These are phyloP conservation scores for Tetragonisca angustula DNA, from an alignment of 2,888 invertebrate species.

Conservation along the genomic window DNA sequence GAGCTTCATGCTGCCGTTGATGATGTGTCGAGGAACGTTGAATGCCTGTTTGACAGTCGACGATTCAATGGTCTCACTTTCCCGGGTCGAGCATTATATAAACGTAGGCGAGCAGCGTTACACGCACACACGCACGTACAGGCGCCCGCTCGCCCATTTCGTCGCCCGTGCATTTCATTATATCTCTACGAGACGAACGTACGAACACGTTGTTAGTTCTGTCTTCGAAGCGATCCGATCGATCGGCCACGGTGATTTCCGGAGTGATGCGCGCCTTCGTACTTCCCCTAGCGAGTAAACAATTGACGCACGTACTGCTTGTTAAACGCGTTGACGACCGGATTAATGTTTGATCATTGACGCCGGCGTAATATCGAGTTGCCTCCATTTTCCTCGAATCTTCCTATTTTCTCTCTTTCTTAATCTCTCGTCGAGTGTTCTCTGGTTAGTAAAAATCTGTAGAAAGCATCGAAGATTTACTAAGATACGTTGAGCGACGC, in stretches of 20 bases:
- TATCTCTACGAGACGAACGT: constrained; percentile 52
- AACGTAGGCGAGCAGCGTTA: constrained; percentile 69
- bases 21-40: constrained; percentile 36
- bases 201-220: constrained; percentile 19
- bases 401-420: background rate
- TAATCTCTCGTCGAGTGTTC: background rate
- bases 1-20: constrained; percentile 64
- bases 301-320: constrained; percentile 18
- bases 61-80: constrained; percentile 79
- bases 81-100: constrained; percentile 77
- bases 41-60: constrained; percentile 74
- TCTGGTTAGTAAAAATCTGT: too few species aligned
- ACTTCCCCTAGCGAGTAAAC: constrained; percentile 43
- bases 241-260: constrained; percentile 45
- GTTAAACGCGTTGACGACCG: constrained; percentile 23
- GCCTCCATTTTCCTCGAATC: too few species aligned
- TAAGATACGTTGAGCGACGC: too few species aligned
- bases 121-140: constrained; percentile 35
- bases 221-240: constrained; percentile 35
- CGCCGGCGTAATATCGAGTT: background rate
- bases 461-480: too few species aligned
- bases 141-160: constrained; percentile 37
- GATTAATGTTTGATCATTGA: constrained; percentile 40
- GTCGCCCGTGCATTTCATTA: constrained; percentile 59
- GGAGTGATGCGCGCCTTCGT: constrained; percentile 1